Percentiles rank a stretch among this genome's conserved stretches.
Conservation (phyloP, 2,113 vertebrate genomes). For the Anhinga rufa region DNA sequence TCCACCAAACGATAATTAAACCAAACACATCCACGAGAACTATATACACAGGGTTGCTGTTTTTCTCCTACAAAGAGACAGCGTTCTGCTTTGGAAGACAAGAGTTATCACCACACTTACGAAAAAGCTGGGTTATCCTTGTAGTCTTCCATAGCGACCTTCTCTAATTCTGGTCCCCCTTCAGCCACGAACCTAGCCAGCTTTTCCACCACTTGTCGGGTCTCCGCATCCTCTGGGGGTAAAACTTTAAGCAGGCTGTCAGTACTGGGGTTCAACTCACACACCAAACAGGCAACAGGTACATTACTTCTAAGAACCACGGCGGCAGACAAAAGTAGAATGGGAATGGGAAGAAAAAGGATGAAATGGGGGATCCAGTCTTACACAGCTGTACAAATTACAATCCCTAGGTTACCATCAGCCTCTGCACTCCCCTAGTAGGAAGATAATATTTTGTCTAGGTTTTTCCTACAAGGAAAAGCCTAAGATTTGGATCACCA, state of each 20-base stretch:
- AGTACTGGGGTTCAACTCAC: constrained; percentile 86
- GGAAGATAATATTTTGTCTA: background rate
- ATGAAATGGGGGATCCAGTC: constrained; percentile 34
- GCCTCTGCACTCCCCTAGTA: background rate
- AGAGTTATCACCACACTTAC: constrained; percentile 72
- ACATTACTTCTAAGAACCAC: constrained; percentile 72
- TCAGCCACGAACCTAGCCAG: constrained; percentile 95
- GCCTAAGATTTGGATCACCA: background rate
- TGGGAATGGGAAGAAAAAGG: constrained; percentile 61
- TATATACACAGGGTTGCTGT: too few relatives aligned
- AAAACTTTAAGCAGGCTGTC: constrained; percentile 99
- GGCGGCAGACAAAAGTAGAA: constrained; percentile 57
- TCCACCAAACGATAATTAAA: background rate
- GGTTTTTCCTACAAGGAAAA: background rate
- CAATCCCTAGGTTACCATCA: background rate
- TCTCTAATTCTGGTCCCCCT: constrained; percentile 90
- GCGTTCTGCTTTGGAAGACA: background rate
- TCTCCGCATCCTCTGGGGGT: constrained; percentile 96
- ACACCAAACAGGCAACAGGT: constrained; percentile 79
- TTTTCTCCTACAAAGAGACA: background rate
- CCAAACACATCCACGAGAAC: background rate
- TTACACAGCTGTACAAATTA: background rate
- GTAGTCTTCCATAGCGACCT: constrained; percentile 91
- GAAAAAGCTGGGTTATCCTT: constrained; percentile 90
- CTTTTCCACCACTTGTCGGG: constrained; percentile 89